These are phyloP conservation scores for Solenopsis fugax DNA, from an alignment of 1,140 invertebrate species.

Conservation along the genomic window DNA sequence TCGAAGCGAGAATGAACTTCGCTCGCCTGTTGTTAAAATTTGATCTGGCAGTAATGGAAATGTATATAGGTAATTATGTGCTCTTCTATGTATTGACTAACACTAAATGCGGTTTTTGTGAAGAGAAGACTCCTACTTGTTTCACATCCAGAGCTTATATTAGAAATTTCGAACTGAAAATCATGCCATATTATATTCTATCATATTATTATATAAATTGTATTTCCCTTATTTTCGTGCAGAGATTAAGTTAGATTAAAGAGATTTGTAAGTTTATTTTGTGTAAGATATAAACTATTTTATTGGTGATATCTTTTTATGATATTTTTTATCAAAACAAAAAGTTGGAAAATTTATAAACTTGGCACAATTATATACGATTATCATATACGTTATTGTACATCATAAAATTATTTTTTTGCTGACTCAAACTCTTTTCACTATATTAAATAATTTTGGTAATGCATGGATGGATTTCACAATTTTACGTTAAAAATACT, in stretches of 20 bases:
- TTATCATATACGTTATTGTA: not conserved
- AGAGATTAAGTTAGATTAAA: not conserved
- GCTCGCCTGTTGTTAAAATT: constrained; percentile 29
- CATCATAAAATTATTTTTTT: not conserved
- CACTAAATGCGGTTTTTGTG: not conserved
- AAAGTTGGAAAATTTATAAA: not conserved
- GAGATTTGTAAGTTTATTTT: not conserved
- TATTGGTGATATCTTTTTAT: not conserved
- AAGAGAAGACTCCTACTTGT: not conserved
- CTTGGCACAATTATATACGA: not conserved
- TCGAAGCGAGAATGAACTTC: not conserved
- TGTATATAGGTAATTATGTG: not conserved
- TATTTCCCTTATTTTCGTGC: not conserved
- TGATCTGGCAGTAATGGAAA: constrained; percentile 14
- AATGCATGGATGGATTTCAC: not conserved
- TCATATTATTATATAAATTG: constrained; percentile 38
- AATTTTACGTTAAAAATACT: not conserved
- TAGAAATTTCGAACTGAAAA: not conserved
- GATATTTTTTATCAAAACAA: not conserved
- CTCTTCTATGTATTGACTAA: not conserved
- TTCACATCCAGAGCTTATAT: not conserved
- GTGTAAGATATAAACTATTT: not conserved
- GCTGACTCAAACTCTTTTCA: not conserved
- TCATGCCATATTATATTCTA: not conserved
- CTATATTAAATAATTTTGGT: not conserved